Evolutionary conservation across 2,888 invertebrate species (phyloP), one percentile per base, ranked within the genome.

Genomic region (Trissonchulus latispiculum): DNA sequence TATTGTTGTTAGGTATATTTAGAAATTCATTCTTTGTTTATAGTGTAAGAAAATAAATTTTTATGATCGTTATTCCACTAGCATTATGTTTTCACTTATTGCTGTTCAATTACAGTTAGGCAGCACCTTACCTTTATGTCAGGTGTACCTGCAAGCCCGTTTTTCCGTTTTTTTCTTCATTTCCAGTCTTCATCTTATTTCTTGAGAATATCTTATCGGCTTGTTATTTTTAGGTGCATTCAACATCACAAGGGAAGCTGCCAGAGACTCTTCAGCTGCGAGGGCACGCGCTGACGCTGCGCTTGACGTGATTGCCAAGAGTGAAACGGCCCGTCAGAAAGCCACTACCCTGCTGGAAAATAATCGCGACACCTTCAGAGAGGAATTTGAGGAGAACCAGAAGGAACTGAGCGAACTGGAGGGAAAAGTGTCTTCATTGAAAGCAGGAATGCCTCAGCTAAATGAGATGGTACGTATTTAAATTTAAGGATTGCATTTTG

Each of bases 381-480:
- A 88, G 75, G 89, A 89, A 67, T 89, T 90, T 78, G 87, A 88
- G 74, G 88, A 89, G 76, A 93, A 93, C 80, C 89, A 90, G 78
- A 87, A 88, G 69, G 88, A 89, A 72, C 85, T 94, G 61, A 85
- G 86, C 48, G 88, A 88, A 66, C 87, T 92, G 71, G 87, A 88
- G 75, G 84, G 86, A 0, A 88, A 90, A 78, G 84, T 95, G 48
- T 85, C 86, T 3, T 84, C 86, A 2, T 86, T 97, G 68, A 89
- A 90, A 76, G 85, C 86, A 0, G 87, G 89, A 77, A 89, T 96
- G 78, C 94, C 95, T 0, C 89, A 89, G 77, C 86, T 97, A 68
- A 97, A 97, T 84, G 88, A 90, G 78, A 89, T 91, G 83, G 90
- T 90, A 81, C n/a, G n/a, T n/a, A n/a, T n/a, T n/a, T n/a, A n/a